Evolutionary conservation across 2,888 invertebrate species (phyloP).

Genomic region (Drosophila kuntzei): DNA sequence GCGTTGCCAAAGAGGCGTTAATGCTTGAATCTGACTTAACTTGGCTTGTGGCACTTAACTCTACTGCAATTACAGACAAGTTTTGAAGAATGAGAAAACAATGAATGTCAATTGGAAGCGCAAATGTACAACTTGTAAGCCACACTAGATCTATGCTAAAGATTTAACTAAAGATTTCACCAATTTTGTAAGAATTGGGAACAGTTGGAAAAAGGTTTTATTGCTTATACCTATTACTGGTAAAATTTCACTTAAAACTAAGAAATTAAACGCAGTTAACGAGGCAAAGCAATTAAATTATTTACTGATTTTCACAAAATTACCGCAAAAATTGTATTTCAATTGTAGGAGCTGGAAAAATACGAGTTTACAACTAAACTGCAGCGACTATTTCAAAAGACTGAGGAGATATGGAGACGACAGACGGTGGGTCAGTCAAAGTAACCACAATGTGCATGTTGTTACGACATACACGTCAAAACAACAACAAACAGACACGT

Average conservation of each 20-base stretch:
- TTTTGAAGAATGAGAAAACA: slow-evolving; percentile 29
- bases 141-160: not conserved
- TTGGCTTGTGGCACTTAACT: slow-evolving; percentile 1
- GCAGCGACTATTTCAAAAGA: slow-evolving; percentile 25
- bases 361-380: slow-evolving; percentile 16
- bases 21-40: slow-evolving; percentile 15
- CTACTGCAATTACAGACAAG: slow-evolving; percentile 42
- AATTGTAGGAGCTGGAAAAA: not conserved
- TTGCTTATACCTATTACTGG: not conserved
- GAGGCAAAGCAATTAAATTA: slow-evolving; percentile 38
- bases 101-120: slow-evolving; percentile 27
- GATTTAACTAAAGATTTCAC: slow-evolving; percentile 4
- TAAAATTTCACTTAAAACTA: not conserved
- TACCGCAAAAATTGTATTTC: slow-evolving; percentile 9
- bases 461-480: slow-evolving; percentile 58
- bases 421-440: slow-evolving; percentile 6
- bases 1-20: slow-evolving; percentile 48
- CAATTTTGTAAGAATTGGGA: not conserved
- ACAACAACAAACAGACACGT: slow-evolving; percentile 34
- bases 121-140: slow-evolving; percentile 1
- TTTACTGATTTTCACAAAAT: slow-evolving; percentile 18
- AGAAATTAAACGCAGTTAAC: slow-evolving; percentile 20
- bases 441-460: slow-evolving; percentile 57
- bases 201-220: slow-evolving; percentile 1
- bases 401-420: slow-evolving; percentile 18